These are phyloP conservation scores for Drosophila picticornis DNA, from an alignment of 2,888 invertebrate genomes.

Conservation along the genomic window DNA sequence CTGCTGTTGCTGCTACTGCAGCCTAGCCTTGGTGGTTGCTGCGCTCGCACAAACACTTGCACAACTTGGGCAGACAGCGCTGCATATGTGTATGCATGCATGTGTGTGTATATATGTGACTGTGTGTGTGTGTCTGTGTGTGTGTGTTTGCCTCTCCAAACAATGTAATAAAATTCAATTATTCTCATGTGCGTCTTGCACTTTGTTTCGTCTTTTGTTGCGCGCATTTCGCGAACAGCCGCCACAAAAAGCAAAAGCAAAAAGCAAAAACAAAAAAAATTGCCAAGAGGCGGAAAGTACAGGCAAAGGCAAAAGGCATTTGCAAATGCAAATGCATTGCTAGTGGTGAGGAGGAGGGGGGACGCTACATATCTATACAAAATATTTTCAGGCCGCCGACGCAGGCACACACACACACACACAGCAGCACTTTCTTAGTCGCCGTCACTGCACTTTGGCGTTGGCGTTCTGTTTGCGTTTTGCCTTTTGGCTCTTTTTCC, in stretches of 20 bases:
- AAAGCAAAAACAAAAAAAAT: background rate
- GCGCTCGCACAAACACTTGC: conserved; percentile 57
- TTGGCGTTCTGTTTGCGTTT: conserved; percentile 75
- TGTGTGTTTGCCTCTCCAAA: conserved; percentile 76
- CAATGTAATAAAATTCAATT: conserved; percentile 86
- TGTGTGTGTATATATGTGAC: too few species aligned
- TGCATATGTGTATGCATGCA: conserved; percentile 24
- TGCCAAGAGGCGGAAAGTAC: conserved; percentile 76
- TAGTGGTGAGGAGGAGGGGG: background rate
- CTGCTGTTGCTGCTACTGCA: conserved; percentile 46
- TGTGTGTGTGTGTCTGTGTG: conserved; percentile 17
- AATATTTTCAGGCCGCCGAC: conserved; percentile 68
- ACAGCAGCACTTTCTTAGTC: conserved; percentile 67
- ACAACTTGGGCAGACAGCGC: conserved; percentile 61
- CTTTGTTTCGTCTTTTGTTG: conserved; percentile 83
- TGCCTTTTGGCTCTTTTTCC: conserved; percentile 65
- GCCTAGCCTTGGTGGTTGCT: conserved; percentile 80
- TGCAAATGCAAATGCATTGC: conserved; percentile 15
- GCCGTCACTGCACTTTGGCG: conserved; percentile 72
- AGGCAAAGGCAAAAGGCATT: conserved; percentile 46
- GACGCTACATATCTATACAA: conserved; percentile 44
- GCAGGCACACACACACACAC: conserved; percentile 41
- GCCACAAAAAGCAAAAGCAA: conserved; percentile 60
- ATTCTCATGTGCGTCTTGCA: conserved; percentile 84
- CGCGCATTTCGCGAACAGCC: conserved; percentile 77